phyloP scores from a whole-genome alignment of 1,140 invertebrate genomes.

The Philotrypesis tridentata region DNA sequence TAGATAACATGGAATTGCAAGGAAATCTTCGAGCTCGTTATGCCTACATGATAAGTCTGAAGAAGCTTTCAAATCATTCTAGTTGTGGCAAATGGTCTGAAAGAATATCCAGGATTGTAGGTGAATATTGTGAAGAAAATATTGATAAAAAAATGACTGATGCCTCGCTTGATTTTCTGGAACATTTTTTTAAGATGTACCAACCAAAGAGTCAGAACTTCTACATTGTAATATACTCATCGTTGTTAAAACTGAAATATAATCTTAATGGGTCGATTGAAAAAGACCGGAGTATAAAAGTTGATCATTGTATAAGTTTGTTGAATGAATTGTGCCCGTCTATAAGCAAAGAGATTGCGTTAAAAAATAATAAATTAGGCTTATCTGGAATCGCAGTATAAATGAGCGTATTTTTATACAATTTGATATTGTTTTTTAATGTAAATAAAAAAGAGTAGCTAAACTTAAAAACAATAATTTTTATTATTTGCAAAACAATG shows the following conservation, averaged over 20 bases:
- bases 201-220: slow-evolving; percentile 27
- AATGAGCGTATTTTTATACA: background rate
- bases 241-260: slow-evolving; percentile 32
- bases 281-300: slow-evolving; percentile 63
- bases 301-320: slow-evolving; percentile 66
- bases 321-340: slow-evolving; percentile 63
- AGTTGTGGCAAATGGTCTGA: slow-evolving; percentile 68
- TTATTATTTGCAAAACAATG: too few relatives aligned
- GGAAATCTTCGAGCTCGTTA: slow-evolving; percentile 60
- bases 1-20: slow-evolving; percentile 69
- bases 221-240: slow-evolving; percentile 52
- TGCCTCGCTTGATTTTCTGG: slow-evolving; percentile 58
- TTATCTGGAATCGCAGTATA: slow-evolving; percentile 49
- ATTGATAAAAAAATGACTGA: slow-evolving; percentile 65
- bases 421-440: too few relatives aligned
- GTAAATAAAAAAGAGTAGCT: too few relatives aligned
- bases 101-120: slow-evolving; percentile 61
- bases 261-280: slow-evolving; percentile 50
- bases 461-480: too few relatives aligned
- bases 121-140: slow-evolving; percentile 68
- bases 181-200: slow-evolving; percentile 32
- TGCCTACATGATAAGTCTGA: slow-evolving; percentile 66
- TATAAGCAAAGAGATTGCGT: slow-evolving; percentile 60
- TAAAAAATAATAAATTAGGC: slow-evolving; percentile 61
- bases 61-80: slow-evolving; percentile 62